A percentile compares a stretch with the other conserved stretches of the same genome.
Conservation (phyloP, 2,113 vertebrate species). For the Microcebus murinus region DNA sequence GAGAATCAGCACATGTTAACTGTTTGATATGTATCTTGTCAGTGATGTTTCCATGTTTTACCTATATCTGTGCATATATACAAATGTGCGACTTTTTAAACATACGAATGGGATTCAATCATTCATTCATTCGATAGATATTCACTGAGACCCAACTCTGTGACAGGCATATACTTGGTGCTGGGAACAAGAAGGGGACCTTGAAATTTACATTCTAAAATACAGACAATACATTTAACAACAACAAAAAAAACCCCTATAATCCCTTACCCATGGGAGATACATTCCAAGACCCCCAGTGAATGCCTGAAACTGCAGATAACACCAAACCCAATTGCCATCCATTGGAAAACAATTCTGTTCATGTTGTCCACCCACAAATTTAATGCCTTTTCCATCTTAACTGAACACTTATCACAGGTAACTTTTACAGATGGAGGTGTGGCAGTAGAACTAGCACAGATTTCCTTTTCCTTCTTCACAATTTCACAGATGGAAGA, state of each 20-base stretch:
- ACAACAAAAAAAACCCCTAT: neutral
- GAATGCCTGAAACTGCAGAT: neutral
- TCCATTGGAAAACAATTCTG: neutral
- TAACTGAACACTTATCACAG: neutral
- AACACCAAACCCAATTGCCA: neutral
- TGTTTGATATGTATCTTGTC: neutral
- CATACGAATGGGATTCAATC: neutral
- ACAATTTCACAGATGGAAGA: neutral
- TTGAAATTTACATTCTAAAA: conserved; percentile 20
- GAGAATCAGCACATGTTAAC: neutral
- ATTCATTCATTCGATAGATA: neutral
- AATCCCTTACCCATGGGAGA: neutral
- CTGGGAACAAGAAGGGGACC: neutral
- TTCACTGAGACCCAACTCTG: neutral
- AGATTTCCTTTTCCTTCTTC: neutral
- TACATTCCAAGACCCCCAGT: neutral
- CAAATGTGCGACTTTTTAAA: neutral
- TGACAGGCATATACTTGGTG: neutral
- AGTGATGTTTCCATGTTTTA: neutral
- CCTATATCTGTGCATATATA: neutral
- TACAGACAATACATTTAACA: neutral
- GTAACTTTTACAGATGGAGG: neutral
- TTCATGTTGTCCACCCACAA: neutral
- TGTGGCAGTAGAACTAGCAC: neutral
- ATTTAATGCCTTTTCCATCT: neutral